Base-by-base conservation (phyloP, 2,888 invertebrate species). In the Drosophila paracracens region DNA sequence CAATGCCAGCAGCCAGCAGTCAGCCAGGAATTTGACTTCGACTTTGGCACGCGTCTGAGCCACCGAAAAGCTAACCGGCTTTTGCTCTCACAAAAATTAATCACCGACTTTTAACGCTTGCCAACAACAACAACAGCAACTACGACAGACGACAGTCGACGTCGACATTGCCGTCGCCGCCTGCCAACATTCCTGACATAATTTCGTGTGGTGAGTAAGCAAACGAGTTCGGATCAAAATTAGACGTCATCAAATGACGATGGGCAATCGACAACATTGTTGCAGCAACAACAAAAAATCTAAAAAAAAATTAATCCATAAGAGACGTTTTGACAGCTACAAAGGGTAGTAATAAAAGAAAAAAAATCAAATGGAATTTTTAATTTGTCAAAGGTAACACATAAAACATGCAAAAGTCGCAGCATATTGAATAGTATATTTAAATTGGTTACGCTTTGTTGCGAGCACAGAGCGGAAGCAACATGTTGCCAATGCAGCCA, bases 141-240 rank as follows among this genome's bases (percentile, higher is more conserved):
- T 18, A 53, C 75, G 61, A 58, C 77, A 76, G 61, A 70, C 74
- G 67, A 64, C 54, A 68, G 64, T 18, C 54, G 13, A 38, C 53
- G 21, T 31, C 53, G 52, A 2, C 31, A 21, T 21, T 25, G 35
- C 7, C 53, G 60, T 18, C 46, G 70, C 59, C 78, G 71, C 59
- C 69, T 66, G 70, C 83, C 77, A 83, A 82, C 91, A 89, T 89
- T 89, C 89, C 90, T 91, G 83, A 80, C 89, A 89, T 91, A 91
- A 87, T 89, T 91, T 78, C 61, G 78, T 76, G 74, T 83, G 83
- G 83, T 89, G 91, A 91, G 79, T 89, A 90, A 88, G 89, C 88
- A 84, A 90, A 89, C 88, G 77, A 84, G 90, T 88, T 88, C 82
- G 85, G 76, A 52, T 40, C 65, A 78, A 88, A 82, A 88, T 90